These are phyloP conservation scores for Cenopis cana DNA, from an alignment of 2,888 invertebrate genomes.

Conservation along the genomic window DNA sequence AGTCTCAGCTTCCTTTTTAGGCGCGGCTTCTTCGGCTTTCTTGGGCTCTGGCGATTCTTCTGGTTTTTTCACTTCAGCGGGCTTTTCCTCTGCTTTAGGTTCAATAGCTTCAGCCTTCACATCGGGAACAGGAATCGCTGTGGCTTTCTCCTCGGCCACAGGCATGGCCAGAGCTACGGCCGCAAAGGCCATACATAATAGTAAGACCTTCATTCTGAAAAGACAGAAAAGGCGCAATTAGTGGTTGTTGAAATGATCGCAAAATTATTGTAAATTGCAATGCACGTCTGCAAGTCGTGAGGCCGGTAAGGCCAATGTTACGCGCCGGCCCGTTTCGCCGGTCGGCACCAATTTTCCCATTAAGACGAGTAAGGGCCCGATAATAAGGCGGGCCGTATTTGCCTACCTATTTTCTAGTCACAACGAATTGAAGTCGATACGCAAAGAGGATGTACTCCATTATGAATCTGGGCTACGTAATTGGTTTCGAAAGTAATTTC, in stretches of 20 bases:
- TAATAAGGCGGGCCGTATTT: conserved; percentile 61
- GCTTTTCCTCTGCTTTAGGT: conserved; percentile 56
- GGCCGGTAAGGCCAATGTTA: conserved; percentile 83
- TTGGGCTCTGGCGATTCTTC: conserved; percentile 49
- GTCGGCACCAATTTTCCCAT: conserved; percentile 80
- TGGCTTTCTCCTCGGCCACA: conserved; percentile 79
- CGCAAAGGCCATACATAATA: conserved; percentile 85
- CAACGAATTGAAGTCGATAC: conserved; percentile 67
- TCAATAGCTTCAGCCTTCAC: conserved; percentile 54
- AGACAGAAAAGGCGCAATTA: conserved; percentile 65
- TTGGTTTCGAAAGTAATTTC: conserved; percentile 55
- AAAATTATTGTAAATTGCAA: conserved; percentile 59
- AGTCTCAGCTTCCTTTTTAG: conserved; percentile 50
- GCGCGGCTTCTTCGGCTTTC: conserved; percentile 52
- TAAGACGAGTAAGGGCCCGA: conserved; percentile 77
- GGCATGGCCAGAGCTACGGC: conserved; percentile 86
- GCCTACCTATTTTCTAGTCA: conserved; percentile 63
- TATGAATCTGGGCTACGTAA: conserved; percentile 66
- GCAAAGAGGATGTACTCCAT: conserved; percentile 77
- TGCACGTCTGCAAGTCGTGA: conserved; percentile 76
- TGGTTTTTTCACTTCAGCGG: conserved; percentile 54
- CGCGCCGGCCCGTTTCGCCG: conserved; percentile 66
- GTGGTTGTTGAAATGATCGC: conserved; percentile 63
- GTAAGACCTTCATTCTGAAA: conserved; percentile 88
- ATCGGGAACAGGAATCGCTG: conserved; percentile 57